Conservation (phyloP, 2,113 vertebrate species). For the Globicephala melas region DNA sequence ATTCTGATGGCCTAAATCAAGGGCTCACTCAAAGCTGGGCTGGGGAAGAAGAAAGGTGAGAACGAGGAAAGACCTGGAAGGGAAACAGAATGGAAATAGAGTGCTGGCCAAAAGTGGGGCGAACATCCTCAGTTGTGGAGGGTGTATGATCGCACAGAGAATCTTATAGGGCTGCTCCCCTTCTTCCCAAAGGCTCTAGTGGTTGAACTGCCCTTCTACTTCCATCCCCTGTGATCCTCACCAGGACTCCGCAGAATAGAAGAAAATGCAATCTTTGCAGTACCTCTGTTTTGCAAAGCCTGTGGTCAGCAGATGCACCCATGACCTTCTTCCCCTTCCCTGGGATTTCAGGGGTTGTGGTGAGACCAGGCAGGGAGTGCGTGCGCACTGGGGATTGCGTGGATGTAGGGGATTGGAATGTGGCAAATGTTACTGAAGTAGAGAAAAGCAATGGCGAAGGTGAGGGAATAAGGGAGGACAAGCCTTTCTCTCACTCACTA, state of each 20-base stretch:
- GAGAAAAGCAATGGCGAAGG: background rate
- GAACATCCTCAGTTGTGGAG: background rate
- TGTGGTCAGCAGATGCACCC: no score
- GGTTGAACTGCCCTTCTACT: background rate
- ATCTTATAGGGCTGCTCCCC: background rate
- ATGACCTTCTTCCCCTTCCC: background rate
- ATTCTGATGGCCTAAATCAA: background rate
- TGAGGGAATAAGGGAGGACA: background rate
- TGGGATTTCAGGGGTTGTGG: background rate
- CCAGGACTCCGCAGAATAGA: background rate
- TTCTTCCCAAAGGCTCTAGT: background rate
- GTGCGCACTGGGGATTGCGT: accelerated
- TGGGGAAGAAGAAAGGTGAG: background rate
- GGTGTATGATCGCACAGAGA: background rate
- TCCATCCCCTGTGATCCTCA: background rate
- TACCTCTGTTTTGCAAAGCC: background rate
- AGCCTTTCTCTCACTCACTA: background rate
- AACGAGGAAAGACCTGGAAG: background rate
- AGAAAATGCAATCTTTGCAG: background rate
- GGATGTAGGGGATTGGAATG: background rate
- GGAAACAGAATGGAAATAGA: background rate
- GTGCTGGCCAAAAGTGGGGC: background rate
- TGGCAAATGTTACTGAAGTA: background rate
- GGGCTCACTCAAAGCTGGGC: background rate
- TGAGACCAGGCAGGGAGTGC: background rate